Evolutionary conservation across 2,888 invertebrate species (phyloP), one percentile per base, ranked within the genome.

Genomic region (Adelphocoris suturalis): DNA sequence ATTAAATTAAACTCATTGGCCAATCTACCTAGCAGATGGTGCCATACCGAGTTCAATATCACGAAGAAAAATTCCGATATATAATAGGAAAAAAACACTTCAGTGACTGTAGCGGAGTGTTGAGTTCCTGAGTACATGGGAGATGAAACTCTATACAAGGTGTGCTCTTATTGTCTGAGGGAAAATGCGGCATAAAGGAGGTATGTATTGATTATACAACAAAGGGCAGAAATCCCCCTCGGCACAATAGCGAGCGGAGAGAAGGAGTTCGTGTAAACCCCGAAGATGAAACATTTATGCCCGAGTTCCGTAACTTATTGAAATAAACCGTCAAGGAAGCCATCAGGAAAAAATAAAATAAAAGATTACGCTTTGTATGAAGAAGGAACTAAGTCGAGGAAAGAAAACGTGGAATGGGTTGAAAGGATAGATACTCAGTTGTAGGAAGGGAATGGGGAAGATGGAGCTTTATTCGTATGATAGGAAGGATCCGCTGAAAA

Each of bases 241-340:
- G 19, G 78, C 78, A 78, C 46, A 78, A 78, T 78, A 47, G 78
- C 46, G 78, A 19, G 13, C 27, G 37, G 46, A 78, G 28, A 28
- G 75, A 75, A 52, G 23, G 23, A 68, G 68, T 3, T 46, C 78
- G 78, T 78, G 78, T 78, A 78, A 78, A 78, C 37, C 78, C 78
- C 13, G 46, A 78, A 78, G 78, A 78, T 78, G 78, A 78, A 78
- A 78, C 78, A 78, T 78, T 78, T 78, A 78, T 78, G 78, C 78
- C 46, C 78, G 46, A 78, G 46, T 78, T 78, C 78, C 78, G 78
- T 9, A 78, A 78, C 78, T 78, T 78, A 78, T 78, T 78, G 78
- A 78, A 78, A 68, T 68, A 68, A 68, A 68, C 68, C 68, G 68
- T 12, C 23, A 13, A 23, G 27, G 68, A 23, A 68, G 11, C 23